A percentile compares a stretch with the other conserved stretches of the same genome.
These are phyloP conservation scores for Prietella phreatophila DNA, from an alignment of 2,113 vertebrate genomes.

Conservation along the genomic window DNA sequence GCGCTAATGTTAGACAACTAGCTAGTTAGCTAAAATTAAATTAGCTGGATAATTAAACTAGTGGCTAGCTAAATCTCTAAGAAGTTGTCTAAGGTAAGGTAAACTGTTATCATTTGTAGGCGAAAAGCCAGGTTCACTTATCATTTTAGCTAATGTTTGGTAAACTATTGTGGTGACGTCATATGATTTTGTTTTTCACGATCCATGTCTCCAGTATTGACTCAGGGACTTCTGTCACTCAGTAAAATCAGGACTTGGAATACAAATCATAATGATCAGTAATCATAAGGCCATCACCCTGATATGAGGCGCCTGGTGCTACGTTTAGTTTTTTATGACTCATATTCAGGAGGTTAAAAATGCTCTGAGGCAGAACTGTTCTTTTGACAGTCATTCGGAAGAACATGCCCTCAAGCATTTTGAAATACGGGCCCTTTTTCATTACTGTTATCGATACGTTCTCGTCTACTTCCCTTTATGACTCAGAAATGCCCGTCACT, in stretches of 20 bases:
- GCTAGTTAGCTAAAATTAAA: not conserved
- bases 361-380: conserved; percentile 19
- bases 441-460: not conserved
- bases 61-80: not conserved
- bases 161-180: not conserved
- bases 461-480: not conserved
- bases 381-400: conserved; percentile 22
- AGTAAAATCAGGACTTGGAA: conserved; percentile 5
- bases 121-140: not conserved
- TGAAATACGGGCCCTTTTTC: not conserved
- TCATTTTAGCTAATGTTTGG: not conserved
- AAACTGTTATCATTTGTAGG: not conserved
- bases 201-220: not conserved
- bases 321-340: not conserved
- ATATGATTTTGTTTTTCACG: not conserved
- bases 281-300: not conserved
- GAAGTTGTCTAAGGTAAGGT: not conserved
- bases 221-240: not conserved
- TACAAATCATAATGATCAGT: not conserved
- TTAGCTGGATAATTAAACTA: not conserved
- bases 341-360: conserved; percentile 26
- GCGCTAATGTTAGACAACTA: not conserved
- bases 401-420: conserved; percentile 28
- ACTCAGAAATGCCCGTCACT: not conserved
- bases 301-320: not conserved